These are phyloP conservation scores for Sarcophaga bullata DNA, from an alignment of 1,140 invertebrate species.

Conservation along the genomic window DNA sequence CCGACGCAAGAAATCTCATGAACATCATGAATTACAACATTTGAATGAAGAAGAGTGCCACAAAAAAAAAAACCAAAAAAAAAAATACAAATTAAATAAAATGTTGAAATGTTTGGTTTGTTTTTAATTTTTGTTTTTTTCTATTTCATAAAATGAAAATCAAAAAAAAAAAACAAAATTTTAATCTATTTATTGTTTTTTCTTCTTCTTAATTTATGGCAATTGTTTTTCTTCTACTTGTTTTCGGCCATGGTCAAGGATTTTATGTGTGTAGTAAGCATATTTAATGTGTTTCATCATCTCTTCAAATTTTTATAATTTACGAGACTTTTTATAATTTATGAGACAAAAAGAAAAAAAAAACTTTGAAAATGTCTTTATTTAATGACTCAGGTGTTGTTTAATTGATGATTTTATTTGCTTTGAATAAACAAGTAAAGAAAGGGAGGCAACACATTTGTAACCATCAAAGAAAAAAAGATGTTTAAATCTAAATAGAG, in stretches of 20 bases:
- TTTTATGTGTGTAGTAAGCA: no score
- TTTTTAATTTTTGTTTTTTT: no score
- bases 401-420: background rate
- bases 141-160: background rate
- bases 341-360: no score
- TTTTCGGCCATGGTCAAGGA: background rate
- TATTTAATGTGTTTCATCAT: background rate
- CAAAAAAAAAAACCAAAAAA: background rate
- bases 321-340: no score
- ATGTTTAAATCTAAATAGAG: no score
- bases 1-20: background rate
- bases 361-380: background rate
- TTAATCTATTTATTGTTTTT: background rate
- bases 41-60: background rate
- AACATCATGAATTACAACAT: background rate
- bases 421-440: background rate
- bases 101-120: background rate
- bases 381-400: constrained; percentile 4
- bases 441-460: no score
- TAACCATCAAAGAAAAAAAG: no score
- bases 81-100: constrained; percentile 7
- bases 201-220: background rate
- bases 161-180: background rate
- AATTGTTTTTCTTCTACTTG: background rate
- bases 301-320: no score